These are phyloP conservation scores for Tethya wilhelma DNA, from an alignment of 37 sponge, comb jelly and placozoan species.

Conservation along the genomic window DNA sequence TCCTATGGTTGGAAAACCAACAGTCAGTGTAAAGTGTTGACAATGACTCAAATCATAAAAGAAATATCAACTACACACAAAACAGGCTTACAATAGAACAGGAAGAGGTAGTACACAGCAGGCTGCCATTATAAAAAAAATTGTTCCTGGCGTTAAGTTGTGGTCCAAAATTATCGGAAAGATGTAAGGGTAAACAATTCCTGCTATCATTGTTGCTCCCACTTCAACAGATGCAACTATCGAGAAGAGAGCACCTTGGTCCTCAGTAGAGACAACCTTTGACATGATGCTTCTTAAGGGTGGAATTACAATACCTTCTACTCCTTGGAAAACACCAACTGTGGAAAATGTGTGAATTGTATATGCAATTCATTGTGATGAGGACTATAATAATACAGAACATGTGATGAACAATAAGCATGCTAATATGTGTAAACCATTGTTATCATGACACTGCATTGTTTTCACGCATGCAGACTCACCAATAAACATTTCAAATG, in stretches of 20 bases:
- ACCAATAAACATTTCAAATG: slow-evolving; percentile 61
- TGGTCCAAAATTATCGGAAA: not conserved
- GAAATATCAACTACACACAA: no score
- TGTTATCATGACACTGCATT: no score
- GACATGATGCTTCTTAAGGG: not conserved
- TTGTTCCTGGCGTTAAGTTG: slow-evolving; percentile 1
- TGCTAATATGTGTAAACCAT: no score
- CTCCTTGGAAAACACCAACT: not conserved
- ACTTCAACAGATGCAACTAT: not conserved
- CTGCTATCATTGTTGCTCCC: not conserved
- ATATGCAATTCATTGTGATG: no score
- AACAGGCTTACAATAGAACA: not conserved
- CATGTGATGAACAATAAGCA: no score
- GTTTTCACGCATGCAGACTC: no score
- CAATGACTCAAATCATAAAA: no score
- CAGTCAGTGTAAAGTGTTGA: no score
- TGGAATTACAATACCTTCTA: not conserved
- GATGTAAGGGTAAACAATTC: not conserved
- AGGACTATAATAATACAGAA: no score
- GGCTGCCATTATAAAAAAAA: slow-evolving; percentile 8
- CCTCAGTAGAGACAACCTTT: slow-evolving; percentile 21
- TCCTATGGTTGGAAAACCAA: no score
- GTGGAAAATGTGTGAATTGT: no score
- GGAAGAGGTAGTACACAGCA: not conserved
- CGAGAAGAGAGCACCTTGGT: slow-evolving; percentile 26